A percentile compares a stretch with the other conserved stretches of the same genome.
Conservation (phyloP, 2,888 invertebrate genomes). For the Didymodactylos carnosus region DNA sequence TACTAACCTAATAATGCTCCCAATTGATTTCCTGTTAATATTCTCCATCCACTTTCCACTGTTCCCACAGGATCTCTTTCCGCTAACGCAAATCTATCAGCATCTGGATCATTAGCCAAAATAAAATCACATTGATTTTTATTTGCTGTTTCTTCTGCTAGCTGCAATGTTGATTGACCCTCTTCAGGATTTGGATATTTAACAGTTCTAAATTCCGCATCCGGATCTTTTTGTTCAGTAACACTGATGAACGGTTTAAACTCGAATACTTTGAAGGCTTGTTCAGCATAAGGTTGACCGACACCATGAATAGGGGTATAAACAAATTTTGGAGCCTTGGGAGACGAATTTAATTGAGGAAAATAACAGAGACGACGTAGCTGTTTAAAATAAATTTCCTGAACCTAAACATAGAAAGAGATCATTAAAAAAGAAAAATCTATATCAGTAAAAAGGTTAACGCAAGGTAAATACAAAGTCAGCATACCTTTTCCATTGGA, state of each 20-base stretch:
- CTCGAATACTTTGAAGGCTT: slow-evolving; percentile 53
- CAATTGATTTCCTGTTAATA: slow-evolving; percentile 83
- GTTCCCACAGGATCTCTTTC: slow-evolving; percentile 49
- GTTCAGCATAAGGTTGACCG: slow-evolving; percentile 54
- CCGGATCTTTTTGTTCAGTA: slow-evolving; percentile 48
- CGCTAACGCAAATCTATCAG: slow-evolving; percentile 78
- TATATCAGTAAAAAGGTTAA: not conserved
- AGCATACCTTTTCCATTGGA: slow-evolving; percentile 49
- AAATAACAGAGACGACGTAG: not conserved
- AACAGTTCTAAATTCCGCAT: slow-evolving; percentile 92
- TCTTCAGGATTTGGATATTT: slow-evolving; percentile 84
- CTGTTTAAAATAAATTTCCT: not conserved
- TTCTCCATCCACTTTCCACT: slow-evolving; percentile 45
- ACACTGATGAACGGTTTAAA: slow-evolving; percentile 40
- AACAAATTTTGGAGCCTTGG: slow-evolving; percentile 47
- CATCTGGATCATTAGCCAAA: slow-evolving; percentile 92
- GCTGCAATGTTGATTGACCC: slow-evolving; percentile 31
- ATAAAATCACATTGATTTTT: slow-evolving; percentile 50
- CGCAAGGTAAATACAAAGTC: slow-evolving; percentile 44
- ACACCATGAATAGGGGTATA: slow-evolving; percentile 98
- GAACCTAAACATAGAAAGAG: too few species aligned
- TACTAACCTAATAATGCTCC: slow-evolving; percentile 72
- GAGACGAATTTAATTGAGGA: not conserved
- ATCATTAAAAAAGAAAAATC: not conserved
- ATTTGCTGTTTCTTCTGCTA: slow-evolving; percentile 59